Base-by-base conservation (phyloP, 2,888 invertebrate genomes). In the Arctia plantaginis region DNA sequence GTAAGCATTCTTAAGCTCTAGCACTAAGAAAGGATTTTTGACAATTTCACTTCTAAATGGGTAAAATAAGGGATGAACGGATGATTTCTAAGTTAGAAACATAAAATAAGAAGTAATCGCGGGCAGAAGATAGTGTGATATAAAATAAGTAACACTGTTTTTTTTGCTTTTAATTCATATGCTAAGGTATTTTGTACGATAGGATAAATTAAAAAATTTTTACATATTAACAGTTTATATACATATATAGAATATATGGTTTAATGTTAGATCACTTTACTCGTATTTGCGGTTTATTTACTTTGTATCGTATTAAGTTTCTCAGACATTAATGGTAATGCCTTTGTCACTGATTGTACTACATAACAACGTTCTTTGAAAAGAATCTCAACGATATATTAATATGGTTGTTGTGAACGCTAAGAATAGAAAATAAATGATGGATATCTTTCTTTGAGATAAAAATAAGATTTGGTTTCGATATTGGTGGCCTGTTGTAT, bases 341-440 rank as follows among this genome's bases (percentile, higher is more conserved):
- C 23, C 33, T 67, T 47, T 33, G 47, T 23, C 33, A 47, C 23
- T 47, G 33, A 30, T 33, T 33, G 30, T 67, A 67, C 44, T n/a
- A 20, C 47, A 33, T 55, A n/a, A 55, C 12, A 47, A 67, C 4
- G 20, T 1, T 30, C 13, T 33, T 15, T 8, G 23, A 67, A 55
- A 23, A 23, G 4, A 67, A 44, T 47, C 47, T 47, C 47, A 67
- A 47, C 47, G 47, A 47, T 33, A 47, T 67, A 47, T 47, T 47
- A 47, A 33, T 30, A 67, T 47, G 30, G 30, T 10, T 30, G 44
- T 13, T 18, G 33, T 33, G 67, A 33, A 67, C 33, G 20, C 30
- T 33, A 7, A 30, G 67, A 67, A 67, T 67, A 30, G 67, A 47
- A 33, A 47, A 23, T 67, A 47, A 47, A 47, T 47, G 47, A 47